phyloP scores from a whole-genome alignment of 2,888 invertebrate genomes.

The Disparrhopalites patrizii region DNA sequence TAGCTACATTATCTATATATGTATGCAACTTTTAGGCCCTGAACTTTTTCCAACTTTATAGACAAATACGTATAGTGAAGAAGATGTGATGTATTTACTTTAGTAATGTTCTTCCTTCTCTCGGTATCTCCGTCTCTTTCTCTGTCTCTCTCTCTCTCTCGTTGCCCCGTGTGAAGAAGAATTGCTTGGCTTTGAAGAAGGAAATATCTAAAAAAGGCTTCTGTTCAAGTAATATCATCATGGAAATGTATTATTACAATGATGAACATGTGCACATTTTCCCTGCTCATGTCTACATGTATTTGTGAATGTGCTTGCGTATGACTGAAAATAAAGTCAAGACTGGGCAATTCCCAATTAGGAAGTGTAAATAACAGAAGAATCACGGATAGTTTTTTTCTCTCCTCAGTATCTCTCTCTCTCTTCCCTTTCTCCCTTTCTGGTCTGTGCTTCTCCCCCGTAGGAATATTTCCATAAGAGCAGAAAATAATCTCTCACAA shows the following conservation, averaged over 20 bases:
- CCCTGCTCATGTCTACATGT: no score
- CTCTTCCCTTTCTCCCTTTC: no score
- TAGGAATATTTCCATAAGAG: slow-evolving; percentile 25
- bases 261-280: no score
- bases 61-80: no score
- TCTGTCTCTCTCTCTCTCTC: no score
- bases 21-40: no score
- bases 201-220: slow-evolving; percentile 22
- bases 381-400: slow-evolving; percentile 9
- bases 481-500: slow-evolving; percentile 13
- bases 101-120: no score
- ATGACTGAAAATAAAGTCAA: slow-evolving; percentile 4
- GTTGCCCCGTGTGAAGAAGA: not conserved
- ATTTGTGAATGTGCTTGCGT: not conserved
- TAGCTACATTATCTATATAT: not conserved
- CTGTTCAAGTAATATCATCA: slow-evolving; percentile 14
- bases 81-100: no score
- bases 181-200: not conserved
- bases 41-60: no score
- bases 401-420: no score
- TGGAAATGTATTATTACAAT: no score
- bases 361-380: slow-evolving; percentile 27
- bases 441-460: slow-evolving; percentile 18
- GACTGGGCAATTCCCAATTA: slow-evolving; percentile 22
- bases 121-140: not conserved